Evolutionary conservation across 2,888 invertebrate species (phyloP).

Genomic region (Antheraea assamensis): DNA sequence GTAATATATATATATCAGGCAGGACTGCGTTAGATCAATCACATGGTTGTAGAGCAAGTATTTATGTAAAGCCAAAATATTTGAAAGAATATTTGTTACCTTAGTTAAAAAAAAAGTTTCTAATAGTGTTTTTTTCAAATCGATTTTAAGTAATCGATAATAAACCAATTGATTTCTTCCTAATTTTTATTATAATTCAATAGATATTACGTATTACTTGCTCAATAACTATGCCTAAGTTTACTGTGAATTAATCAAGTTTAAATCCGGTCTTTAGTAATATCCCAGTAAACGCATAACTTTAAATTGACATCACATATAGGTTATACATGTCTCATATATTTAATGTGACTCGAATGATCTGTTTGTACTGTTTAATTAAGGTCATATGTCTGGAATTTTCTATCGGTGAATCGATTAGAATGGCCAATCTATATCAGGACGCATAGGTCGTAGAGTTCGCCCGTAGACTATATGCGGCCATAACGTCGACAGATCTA

Average conservation of each 20-base stretch:
- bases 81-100: too few relatives aligned
- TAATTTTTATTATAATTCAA: not conserved
- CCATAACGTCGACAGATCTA: constrained; percentile 29
- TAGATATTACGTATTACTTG: not conserved
- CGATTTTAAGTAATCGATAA: not conserved
- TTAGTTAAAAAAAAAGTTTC: too few relatives aligned
- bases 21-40: constrained; percentile 17
- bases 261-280: not conserved
- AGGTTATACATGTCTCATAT: too few relatives aligned
- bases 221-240: not conserved
- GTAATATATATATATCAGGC: constrained; percentile 44
- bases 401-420: constrained; percentile 10
- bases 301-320: too few relatives aligned
- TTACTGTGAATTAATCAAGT: not conserved
- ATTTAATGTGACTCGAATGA: too few relatives aligned
- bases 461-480: constrained; percentile 37
- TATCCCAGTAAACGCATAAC: too few relatives aligned
- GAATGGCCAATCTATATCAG: not conserved
- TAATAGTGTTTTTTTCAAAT: not conserved
- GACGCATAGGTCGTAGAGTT: constrained; percentile 28
- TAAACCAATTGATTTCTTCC: not conserved
- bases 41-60: not conserved
- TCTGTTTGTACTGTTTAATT: too few relatives aligned
- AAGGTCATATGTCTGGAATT: too few relatives aligned
- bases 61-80: not conserved